A percentile compares a stretch with the other conserved stretches of the same genome.
Conservation (phyloP, 35 echinoderm and acorn worm species). For the Apostichopus parvimensis region DNA sequence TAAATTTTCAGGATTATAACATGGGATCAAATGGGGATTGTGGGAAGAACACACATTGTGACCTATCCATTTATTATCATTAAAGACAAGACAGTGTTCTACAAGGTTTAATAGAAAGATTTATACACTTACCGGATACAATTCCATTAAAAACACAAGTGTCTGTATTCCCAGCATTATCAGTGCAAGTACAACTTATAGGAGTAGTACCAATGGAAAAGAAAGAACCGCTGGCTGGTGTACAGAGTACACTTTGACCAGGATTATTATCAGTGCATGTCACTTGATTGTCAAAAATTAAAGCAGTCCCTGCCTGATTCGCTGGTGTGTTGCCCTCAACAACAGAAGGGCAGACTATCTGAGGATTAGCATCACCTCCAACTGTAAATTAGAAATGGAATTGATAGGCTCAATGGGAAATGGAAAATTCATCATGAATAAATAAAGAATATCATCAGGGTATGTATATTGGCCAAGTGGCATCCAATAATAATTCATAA, state of each 20-base stretch:
- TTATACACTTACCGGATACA: background rate
- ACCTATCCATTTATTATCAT: no score
- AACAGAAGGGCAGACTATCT: background rate
- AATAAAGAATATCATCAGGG: no score
- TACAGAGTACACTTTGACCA: slow-evolving; percentile 7
- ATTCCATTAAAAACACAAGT: background rate
- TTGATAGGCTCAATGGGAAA: no score
- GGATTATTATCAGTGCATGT: slow-evolving; percentile 29
- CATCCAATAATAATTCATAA: no score
- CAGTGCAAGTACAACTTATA: slow-evolving; percentile 12
- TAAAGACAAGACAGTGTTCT: no score
- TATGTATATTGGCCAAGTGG: no score
- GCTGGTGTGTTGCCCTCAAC: background rate
- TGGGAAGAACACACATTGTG: no score
- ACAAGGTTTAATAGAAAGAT: no score
- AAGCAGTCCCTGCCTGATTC: background rate
- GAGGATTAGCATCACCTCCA: slow-evolving; percentile 8
- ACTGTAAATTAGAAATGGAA: background rate
- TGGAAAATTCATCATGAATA: no score
- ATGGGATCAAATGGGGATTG: no score
- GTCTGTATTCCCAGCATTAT: slow-evolving; percentile 9
- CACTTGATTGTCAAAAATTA: background rate
- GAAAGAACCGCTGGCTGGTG: slow-evolving; percentile 4
- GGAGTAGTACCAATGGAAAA: background rate
- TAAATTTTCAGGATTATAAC: no score